These are phyloP conservation scores for Phoxinus dragarum DNA, from an alignment of 2,797 vertebrate genomes.

Conservation along the genomic window DNA sequence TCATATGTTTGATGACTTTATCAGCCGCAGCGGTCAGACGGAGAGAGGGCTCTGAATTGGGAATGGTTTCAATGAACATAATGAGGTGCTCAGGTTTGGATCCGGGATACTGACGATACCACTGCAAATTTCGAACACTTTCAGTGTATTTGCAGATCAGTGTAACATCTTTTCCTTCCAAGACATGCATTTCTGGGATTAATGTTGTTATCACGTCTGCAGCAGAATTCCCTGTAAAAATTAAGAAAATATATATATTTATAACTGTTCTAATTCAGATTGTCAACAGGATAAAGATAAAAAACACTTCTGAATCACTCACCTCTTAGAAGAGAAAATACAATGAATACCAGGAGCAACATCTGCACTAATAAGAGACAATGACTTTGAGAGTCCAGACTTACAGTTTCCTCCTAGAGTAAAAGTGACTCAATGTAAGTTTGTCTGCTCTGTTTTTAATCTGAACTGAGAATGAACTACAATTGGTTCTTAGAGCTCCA, in stretches of 20 bases:
- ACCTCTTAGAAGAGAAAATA: conserved; percentile 10
- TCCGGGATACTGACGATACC: conserved; percentile 35
- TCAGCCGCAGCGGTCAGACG: conserved; percentile 16
- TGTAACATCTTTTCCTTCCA: conserved; percentile 4
- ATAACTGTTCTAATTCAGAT: background rate
- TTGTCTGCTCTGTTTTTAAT: background rate
- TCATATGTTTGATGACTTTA: background rate
- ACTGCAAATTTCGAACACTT: background rate
- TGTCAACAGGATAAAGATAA: background rate
- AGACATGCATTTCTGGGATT: background rate
- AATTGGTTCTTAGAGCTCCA: background rate
- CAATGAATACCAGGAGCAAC: background rate
- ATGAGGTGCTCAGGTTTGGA: conserved; percentile 19
- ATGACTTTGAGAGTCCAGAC: background rate
- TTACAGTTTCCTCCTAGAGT: background rate
- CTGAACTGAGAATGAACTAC: background rate
- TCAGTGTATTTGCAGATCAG: conserved; percentile 36
- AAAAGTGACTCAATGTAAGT: background rate
- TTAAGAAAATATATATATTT: background rate
- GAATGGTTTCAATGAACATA: background rate
- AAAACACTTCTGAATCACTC: background rate
- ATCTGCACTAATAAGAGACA: background rate
- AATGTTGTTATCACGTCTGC: background rate
- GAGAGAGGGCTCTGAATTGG: fast-evolving
- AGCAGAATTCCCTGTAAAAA: no score